phyloP scores from a whole-genome alignment of 2,113 vertebrate species.

The Eublepharis macularius region DNA sequence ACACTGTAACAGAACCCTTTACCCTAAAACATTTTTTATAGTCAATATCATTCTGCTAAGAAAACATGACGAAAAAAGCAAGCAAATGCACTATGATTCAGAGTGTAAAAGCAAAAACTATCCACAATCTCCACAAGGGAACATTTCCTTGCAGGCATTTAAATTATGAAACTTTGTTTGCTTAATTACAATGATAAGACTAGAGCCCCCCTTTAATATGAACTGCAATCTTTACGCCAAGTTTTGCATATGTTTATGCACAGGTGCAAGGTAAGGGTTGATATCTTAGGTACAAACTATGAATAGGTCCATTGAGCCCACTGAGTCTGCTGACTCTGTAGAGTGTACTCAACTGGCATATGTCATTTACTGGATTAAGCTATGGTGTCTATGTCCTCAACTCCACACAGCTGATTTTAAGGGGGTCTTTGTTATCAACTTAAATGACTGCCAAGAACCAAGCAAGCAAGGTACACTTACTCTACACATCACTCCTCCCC shows the following conservation, averaged over 20 bases:
- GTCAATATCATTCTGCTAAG: background rate
- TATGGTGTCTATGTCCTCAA: background rate
- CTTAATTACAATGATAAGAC: background rate
- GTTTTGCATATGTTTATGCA: background rate
- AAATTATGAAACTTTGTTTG: background rate
- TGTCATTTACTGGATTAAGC: constrained; percentile 8
- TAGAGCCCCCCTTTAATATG: background rate
- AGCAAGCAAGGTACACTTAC: background rate
- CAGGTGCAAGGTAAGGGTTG: background rate
- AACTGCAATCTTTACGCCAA: background rate
- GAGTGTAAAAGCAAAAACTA: background rate
- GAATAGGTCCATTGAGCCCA: constrained; percentile 11
- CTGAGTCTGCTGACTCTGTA: background rate
- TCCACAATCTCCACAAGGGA: background rate
- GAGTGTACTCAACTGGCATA: constrained; percentile 6
- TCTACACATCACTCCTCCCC: no score
- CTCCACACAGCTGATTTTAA: background rate
- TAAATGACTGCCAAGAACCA: background rate
- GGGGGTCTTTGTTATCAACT: background rate
- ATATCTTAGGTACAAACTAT: background rate
- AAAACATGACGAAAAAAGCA: background rate
- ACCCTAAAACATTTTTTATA: background rate
- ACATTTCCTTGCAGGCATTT: background rate
- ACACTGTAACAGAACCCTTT: background rate
- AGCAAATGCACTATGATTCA: background rate